Conservation (phyloP, 30 jellyfish, hydroid and myxozoan genomes). For the Morbakka virulenta region DNA sequence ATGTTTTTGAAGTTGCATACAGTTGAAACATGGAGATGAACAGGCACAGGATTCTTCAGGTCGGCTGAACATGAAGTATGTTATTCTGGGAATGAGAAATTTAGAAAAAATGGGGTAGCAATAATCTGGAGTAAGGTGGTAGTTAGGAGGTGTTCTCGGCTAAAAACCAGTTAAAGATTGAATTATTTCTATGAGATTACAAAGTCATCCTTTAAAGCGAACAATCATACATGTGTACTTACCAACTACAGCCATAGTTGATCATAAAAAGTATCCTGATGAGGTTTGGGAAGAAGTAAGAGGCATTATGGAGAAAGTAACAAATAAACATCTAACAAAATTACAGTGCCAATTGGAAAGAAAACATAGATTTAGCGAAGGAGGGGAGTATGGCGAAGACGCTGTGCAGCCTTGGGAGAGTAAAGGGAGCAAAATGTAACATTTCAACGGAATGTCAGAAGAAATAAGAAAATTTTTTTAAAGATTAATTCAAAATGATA, state of each 20-base stretch:
- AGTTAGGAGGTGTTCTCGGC: too few relatives aligned
- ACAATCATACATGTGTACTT: too few relatives aligned
- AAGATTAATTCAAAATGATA: slow-evolving; percentile 6
- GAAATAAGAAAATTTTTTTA: neutral
- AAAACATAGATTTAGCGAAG: slow-evolving; percentile 18
- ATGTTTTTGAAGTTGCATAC: too few relatives aligned
- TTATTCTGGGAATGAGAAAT: too few relatives aligned
- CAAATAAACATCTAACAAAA: slow-evolving; percentile 17
- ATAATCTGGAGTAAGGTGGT: too few relatives aligned
- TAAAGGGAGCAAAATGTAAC: neutral
- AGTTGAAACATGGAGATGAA: too few relatives aligned
- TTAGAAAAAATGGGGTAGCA: too few relatives aligned
- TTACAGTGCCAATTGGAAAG: neutral
- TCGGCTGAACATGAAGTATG: too few relatives aligned
- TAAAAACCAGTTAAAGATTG: too few relatives aligned
- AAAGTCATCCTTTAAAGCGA: too few relatives aligned
- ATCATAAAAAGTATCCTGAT: slow-evolving; percentile 10
- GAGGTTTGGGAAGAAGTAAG: slow-evolving; percentile 27
- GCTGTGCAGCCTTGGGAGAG: neutral
- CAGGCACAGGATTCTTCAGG: too few relatives aligned
- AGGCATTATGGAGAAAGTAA: slow-evolving; percentile 3
- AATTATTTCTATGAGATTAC: too few relatives aligned
- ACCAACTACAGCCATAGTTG: slow-evolving; percentile 27
- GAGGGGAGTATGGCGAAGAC: slow-evolving; percentile 19
- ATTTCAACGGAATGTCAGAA: neutral